A percentile compares a stretch with the other conserved stretches of the same genome.
Evolutionary conservation across 2,797 vertebrate species (phyloP).

Genomic region (Limnodromus scolopaceus): DNA sequence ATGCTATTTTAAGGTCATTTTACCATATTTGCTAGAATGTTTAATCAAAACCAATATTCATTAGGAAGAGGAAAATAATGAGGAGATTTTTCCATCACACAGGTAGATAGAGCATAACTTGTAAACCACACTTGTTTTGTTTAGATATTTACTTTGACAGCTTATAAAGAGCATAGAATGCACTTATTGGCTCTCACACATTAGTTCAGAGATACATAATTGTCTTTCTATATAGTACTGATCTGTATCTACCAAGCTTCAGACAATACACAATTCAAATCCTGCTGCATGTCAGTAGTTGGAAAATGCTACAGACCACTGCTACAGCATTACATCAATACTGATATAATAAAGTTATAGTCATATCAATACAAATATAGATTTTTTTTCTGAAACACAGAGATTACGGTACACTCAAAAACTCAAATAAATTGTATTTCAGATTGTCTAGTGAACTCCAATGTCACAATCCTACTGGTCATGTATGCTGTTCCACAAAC

Average conservation of each 20-base stretch:
- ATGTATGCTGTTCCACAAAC: not conserved
- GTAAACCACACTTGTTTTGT: not conserved
- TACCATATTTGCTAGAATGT: not conserved
- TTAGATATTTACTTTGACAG: slow-evolving; percentile 16
- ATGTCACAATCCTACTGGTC: not conserved
- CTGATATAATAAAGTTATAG: slow-evolving; percentile 8
- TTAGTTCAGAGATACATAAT: not conserved
- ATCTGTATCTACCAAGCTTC: slow-evolving; percentile 29
- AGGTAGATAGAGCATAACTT: not conserved
- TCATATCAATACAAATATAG: slow-evolving; percentile 57
- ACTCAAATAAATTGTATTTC: slow-evolving; percentile 53
- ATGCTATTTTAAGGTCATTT: not conserved
- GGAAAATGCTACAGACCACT: not conserved
- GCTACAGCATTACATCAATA: not conserved
- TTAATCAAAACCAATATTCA: not conserved
- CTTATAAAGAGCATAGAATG: not conserved
- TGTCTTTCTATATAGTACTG: slow-evolving; percentile 4
- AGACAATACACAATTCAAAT: slow-evolving; percentile 53
- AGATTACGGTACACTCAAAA: slow-evolving; percentile 10
- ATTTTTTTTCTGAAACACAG: slow-evolving; percentile 54
- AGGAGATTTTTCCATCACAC: not conserved
- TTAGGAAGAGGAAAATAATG: not conserved
- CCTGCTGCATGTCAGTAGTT: not conserved
- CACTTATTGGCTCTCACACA: slow-evolving; percentile 18
- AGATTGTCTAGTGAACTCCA: not conserved